Base-by-base conservation (phyloP, 2,888 invertebrate genomes). In the Myopa testacea region DNA sequence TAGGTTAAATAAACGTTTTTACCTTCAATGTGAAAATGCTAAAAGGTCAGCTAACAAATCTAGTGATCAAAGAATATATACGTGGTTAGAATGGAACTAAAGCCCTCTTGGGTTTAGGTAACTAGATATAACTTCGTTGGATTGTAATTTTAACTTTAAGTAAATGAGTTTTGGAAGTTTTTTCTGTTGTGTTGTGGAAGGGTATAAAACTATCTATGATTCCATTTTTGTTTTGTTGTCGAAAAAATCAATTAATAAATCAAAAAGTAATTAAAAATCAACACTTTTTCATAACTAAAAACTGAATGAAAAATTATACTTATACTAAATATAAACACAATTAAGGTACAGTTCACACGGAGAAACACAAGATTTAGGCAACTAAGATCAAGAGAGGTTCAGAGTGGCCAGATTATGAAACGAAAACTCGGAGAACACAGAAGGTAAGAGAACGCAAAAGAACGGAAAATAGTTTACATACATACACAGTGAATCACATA, bases 401-500 rank as follows among this genome's bases (percentile, higher is more conserved):
- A 74, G 26, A 26, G 52, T 65, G 74, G 74, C 75, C 68, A 75
- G 34, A 75, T 40, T 50, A 63, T 34, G 26, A 79, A 62, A 73
- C 45, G n/a, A 68, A 76, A 69, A 65, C n/a, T 58, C 37, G 55
- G 37, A 55, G 50, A 16, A 50, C 55, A 72, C 40, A 67, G 62
- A 74, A 12, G 50, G 14, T 14, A 62, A 52, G 14, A 16, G 26
- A 55, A 38, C 50, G 16, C 72, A 75, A 78, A n/a, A 73, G 16
- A 78, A 81, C 63, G 62, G 45, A 71, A 65, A 65, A 62, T 72
- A 77, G 76, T 80, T 80, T 76, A 81, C 86, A 87, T 76, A 81
- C 86, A 87, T 85, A 87, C 86, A 87, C 87, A 87, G 87, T 87
- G 87, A 87, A 86, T 87, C 86, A 87, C 87, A 87, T 86, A 85